A percentile compares a stretch with the other conserved stretches of the same genome.
Evolutionary conservation across 2,888 invertebrate genomes (phyloP).

Genomic region (Cephalotes varians): DNA sequence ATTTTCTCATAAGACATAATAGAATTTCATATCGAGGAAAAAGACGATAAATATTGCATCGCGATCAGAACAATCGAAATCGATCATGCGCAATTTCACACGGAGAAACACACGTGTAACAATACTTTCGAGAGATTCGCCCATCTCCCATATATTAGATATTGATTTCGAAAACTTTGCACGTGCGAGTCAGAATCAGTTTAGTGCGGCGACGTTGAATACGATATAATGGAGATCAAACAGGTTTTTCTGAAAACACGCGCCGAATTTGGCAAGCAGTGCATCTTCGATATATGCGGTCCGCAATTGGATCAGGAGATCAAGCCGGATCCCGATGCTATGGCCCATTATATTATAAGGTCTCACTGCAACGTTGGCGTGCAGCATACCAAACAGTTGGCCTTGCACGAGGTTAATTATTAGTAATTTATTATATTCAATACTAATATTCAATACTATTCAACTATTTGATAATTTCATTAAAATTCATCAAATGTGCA

Average conservation of each 20-base stretch:
- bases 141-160: background rate
- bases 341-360: slow-evolving; percentile 88
- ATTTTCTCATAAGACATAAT: background rate
- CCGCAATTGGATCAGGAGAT: slow-evolving; percentile 80
- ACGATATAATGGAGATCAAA: slow-evolving; percentile 85
- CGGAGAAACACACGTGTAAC: background rate
- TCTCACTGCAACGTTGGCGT: slow-evolving; percentile 89
- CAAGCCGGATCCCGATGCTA: slow-evolving; percentile 87
- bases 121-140: background rate
- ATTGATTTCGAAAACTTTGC: background rate
- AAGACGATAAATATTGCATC: slow-evolving; percentile 14
- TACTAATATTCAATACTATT: background rate
- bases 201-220: background rate
- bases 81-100: slow-evolving; percentile 34
- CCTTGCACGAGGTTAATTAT: slow-evolving; percentile 89
- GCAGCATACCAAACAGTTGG: slow-evolving; percentile 89
- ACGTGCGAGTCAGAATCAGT: background rate
- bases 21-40: background rate
- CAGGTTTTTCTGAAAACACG: slow-evolving; percentile 90
- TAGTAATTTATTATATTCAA: background rate
- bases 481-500: background rate
- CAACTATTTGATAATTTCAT: background rate
- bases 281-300: slow-evolving; percentile 90
- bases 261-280: slow-evolving; percentile 90
- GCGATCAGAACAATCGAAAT: slow-evolving; percentile 26